These are phyloP conservation scores for Lepidurus couesii DNA, from an alignment of 1,140 invertebrate genomes.

Conservation along the genomic window DNA sequence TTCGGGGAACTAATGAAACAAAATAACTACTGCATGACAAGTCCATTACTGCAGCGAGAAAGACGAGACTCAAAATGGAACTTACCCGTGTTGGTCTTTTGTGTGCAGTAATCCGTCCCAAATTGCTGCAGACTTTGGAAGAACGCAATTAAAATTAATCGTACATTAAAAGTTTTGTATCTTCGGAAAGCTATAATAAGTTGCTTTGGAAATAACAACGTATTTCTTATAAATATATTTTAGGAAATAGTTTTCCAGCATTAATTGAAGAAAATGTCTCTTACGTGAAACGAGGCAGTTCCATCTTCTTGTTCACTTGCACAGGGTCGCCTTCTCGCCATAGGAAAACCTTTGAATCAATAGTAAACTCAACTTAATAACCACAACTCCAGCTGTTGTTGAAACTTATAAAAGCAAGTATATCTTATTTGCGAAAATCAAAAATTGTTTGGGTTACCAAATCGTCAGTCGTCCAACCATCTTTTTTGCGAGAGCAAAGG, in stretches of 20 bases:
- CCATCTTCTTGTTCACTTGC: slow-evolving; percentile 49
- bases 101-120: slow-evolving; percentile 50
- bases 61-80: background rate
- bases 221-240: too few species aligned
- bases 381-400: background rate
- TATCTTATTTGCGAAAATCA: too few species aligned
- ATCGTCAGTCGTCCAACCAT: slow-evolving; percentile 54
- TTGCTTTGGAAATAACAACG: too few species aligned
- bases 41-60: background rate
- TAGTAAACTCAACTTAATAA: background rate
- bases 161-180: too few species aligned
- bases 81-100: slow-evolving; percentile 50
- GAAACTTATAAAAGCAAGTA: too few species aligned
- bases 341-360: slow-evolving; percentile 42
- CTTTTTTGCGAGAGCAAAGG: slow-evolving; percentile 38
- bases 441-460: slow-evolving; percentile 38
- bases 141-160: too few species aligned
- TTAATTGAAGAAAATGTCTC: background rate
- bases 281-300: slow-evolving; percentile 48
- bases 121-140: slow-evolving; percentile 44
- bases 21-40: too few species aligned
- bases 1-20: too few species aligned
- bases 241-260: too few species aligned
- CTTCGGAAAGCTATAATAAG: too few species aligned
- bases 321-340: slow-evolving; percentile 52